A percentile compares a stretch with the other conserved stretches of the same genome.
Conservation (phyloP, 2,888 invertebrate species). For the Harpagoxenus sublaevis region DNA sequence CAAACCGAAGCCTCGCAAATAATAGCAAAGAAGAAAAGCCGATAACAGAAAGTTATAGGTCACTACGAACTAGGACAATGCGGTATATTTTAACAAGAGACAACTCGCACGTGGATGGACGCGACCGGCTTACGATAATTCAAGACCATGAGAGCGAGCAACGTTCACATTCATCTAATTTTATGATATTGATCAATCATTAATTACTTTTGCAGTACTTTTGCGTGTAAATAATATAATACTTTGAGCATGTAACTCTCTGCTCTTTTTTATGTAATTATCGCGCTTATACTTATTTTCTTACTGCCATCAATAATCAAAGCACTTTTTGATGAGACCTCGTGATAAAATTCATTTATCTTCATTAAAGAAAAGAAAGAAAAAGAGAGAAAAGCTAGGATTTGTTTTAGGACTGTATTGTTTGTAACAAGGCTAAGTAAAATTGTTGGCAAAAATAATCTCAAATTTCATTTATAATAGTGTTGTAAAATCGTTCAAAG, state of each 20-base stretch:
- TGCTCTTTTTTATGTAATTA: too few species aligned
- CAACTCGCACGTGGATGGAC: constrained; percentile 19
- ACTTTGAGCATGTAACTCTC: background rate
- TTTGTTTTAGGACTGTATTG: background rate
- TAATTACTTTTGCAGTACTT: background rate
- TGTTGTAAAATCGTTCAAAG: background rate
- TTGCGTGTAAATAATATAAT: background rate
- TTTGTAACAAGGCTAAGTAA: background rate
- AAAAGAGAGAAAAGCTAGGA: background rate
- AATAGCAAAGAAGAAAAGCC: constrained; percentile 73
- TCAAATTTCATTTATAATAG: background rate
- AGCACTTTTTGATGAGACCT: background rate
- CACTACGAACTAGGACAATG: constrained; percentile 70
- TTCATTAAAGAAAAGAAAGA: background rate
- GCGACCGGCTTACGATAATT: constrained; percentile 19
- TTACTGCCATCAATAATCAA: background rate
- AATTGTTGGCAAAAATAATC: background rate
- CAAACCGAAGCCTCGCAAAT: constrained; percentile 79
- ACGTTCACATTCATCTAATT: background rate
- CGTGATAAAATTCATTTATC: background rate
- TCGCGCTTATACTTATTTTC: background rate
- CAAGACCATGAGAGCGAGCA: background rate
- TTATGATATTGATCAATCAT: background rate
- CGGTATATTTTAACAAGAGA: constrained; percentile 57
- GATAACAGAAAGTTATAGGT: constrained; percentile 68